These are phyloP conservation scores for Tenebrosternarchus preto DNA, from an alignment of 2,113 vertebrate species.

Conservation along the genomic window DNA sequence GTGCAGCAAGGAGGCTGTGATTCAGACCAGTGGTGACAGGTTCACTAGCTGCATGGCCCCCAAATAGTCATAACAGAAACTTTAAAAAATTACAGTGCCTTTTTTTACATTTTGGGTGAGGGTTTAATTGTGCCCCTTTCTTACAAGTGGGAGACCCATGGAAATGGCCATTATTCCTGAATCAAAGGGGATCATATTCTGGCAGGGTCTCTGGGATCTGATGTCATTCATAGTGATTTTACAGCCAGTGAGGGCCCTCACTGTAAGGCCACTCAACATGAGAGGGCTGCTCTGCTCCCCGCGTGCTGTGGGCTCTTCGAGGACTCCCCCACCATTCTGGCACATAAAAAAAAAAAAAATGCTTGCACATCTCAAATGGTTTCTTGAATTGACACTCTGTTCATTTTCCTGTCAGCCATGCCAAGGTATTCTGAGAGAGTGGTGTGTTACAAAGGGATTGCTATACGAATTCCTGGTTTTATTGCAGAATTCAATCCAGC, in stretches of 20 bases:
- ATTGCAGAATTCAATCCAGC: conserved; percentile 23
- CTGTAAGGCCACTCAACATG: conserved; percentile 19
- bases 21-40: conserved; percentile 48
- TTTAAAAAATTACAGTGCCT: conserved; percentile 30
- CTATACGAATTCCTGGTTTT: conserved; percentile 20
- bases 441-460: conserved; percentile 6
- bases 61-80: conserved; percentile 37
- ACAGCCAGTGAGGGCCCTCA: conserved; percentile 16
- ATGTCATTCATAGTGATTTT: conserved; percentile 28
- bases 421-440: conserved; percentile 10
- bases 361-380: conserved; percentile 4
- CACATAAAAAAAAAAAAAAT: conserved; percentile 5
- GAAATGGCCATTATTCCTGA: neutral
- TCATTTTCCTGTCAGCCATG: conserved; percentile 37
- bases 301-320: neutral
- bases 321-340: neutral
- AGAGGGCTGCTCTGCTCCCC: conserved; percentile 10
- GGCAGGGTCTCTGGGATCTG: neutral
- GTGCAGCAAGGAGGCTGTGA: conserved; percentile 34
- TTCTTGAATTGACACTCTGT: conserved; percentile 22
- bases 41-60: conserved; percentile 45
- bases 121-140: neutral
- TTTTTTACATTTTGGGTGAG: conserved; percentile 6
- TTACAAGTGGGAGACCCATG: neutral
- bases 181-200: conserved; percentile 11